Evolutionary conservation across 1,140 invertebrate species (phyloP).

Genomic region (Caenorhabditis tropicalis): DNA sequence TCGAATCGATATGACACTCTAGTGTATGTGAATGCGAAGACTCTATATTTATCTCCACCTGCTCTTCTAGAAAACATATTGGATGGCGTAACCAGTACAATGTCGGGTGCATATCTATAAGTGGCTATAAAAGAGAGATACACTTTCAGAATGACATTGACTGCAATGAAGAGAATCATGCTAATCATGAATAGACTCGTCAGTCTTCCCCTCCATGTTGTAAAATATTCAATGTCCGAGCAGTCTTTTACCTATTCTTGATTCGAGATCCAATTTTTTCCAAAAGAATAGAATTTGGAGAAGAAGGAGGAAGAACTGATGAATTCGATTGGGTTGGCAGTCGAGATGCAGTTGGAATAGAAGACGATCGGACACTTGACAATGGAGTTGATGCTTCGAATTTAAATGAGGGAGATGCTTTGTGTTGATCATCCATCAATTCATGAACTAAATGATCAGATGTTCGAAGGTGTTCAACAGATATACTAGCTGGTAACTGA

Average conservation of each 20-base stretch:
- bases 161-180: constrained; percentile 15
- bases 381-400: constrained; percentile 5
- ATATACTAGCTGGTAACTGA: background rate
- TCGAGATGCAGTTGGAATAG: background rate
- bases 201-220: constrained; percentile 10
- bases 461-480: background rate
- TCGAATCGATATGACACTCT: no score
- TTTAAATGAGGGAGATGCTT: background rate
- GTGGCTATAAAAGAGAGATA: background rate
- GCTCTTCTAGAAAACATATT: no score
- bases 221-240: background rate
- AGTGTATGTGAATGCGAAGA: no score
- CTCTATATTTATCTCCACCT: no score
- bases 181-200: constrained; percentile 17
- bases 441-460: constrained; percentile 9
- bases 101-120: background rate
- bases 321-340: background rate
- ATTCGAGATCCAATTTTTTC: background rate
- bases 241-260: background rate
- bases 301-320: background rate
- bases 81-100: background rate
- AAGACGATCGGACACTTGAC: constrained; percentile 1
- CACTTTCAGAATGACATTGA: background rate
- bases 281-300: background rate
- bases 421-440: background rate